These are phyloP conservation scores for Anastrepha ludens DNA, from an alignment of 1,140 invertebrate species.

Conservation along the genomic window DNA sequence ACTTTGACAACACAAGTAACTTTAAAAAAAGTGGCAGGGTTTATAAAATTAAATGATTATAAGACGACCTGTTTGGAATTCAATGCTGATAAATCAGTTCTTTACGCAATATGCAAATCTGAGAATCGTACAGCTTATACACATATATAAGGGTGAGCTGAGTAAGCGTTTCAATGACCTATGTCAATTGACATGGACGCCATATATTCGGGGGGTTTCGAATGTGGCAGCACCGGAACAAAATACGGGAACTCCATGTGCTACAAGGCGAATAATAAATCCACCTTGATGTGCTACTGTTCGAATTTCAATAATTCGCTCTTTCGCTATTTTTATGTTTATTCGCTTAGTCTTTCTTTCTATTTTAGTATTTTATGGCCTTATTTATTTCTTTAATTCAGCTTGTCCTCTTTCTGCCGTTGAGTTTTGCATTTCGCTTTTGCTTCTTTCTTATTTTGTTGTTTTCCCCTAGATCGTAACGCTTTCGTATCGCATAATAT, in stretches of 20 bases:
- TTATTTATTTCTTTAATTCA: no score
- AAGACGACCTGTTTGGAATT: neutral
- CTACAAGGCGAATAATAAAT: neutral
- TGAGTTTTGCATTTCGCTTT: neutral
- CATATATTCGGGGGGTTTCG: neutral
- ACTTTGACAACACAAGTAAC: neutral
- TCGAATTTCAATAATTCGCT: no score
- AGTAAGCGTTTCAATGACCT: neutral
- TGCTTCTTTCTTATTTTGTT: neutral
- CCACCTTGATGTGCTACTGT: neutral
- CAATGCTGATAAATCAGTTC: no score
- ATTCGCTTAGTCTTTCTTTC: no score
- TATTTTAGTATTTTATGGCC: neutral
- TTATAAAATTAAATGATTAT: neutral
- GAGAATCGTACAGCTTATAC: no score
- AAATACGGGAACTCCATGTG: conserved; percentile 30
- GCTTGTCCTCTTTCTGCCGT: neutral
- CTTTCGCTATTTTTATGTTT: neutral
- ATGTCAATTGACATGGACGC: neutral
- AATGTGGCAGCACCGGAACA: conserved; percentile 14
- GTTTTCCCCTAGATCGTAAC: neutral
- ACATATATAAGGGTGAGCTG: neutral
- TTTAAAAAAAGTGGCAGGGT: neutral
- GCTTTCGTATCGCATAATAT: neutral
- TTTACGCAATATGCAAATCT: no score